These are phyloP conservation scores for Koerneria pararmatus DNA, from an alignment of 2,888 invertebrate genomes.

Conservation along the genomic window DNA sequence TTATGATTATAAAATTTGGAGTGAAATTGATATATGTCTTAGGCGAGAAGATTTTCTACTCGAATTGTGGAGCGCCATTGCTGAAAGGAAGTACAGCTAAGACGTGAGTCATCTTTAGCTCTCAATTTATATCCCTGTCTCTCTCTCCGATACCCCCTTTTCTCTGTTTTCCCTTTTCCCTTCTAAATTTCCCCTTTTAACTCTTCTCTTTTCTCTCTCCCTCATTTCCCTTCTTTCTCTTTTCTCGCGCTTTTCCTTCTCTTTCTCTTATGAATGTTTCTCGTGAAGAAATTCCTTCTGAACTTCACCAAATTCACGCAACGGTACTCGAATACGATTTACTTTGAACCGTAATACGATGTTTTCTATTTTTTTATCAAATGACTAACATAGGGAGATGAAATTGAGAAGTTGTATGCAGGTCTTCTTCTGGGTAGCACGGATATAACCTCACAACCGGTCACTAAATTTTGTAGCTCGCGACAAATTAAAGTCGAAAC, in stretches of 20 bases:
- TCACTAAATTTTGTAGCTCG: too few relatives aligned
- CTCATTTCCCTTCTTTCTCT: neutral
- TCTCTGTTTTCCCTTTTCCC: slow-evolving; percentile 14
- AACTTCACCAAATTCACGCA: neutral
- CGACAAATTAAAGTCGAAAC: too few relatives aligned
- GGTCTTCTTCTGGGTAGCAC: slow-evolving; percentile 17
- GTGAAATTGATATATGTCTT: too few relatives aligned
- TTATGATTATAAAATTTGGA: too few relatives aligned
- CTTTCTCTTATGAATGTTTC: neutral
- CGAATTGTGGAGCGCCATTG: too few relatives aligned
- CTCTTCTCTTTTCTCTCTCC: neutral
- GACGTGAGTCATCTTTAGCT: slow-evolving; percentile 23
- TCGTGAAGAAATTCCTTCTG: neutral
- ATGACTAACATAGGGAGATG: slow-evolving; percentile 4
- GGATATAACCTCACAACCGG: slow-evolving; percentile 14
- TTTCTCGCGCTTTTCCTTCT: neutral
- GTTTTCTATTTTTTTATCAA: neutral
- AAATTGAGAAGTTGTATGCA: slow-evolving; percentile 5
- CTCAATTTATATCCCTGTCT: slow-evolving; percentile 19
- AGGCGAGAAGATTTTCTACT: too few relatives aligned
- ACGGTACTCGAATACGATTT: neutral
- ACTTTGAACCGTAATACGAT: neutral
- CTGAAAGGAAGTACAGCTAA: too few relatives aligned
- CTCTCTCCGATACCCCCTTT: slow-evolving; percentile 22
- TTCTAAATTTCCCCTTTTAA: slow-evolving; percentile 22